A percentile compares a stretch with the other conserved stretches of the same genome.
Evolutionary conservation across 2,888 invertebrate species (phyloP).

Genomic region (Heliconius sara): DNA sequence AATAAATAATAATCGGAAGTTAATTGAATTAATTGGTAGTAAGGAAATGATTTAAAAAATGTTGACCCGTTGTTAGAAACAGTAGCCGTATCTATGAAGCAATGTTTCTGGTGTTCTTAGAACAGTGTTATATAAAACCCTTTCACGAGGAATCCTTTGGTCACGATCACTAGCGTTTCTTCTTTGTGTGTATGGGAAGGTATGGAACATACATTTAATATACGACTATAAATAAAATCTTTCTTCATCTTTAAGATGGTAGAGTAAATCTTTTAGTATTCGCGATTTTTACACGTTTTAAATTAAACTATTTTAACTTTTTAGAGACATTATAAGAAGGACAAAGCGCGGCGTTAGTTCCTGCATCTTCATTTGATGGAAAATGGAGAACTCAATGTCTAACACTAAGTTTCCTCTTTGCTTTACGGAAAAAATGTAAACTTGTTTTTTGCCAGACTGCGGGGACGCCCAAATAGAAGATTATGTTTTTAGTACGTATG

Average conservation of each 20-base stretch:
- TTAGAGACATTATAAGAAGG: too few relatives aligned
- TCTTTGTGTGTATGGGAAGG: background rate
- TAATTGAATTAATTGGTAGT: background rate
- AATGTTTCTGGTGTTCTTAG: constrained; percentile 11
- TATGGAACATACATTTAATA: background rate
- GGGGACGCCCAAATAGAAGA: too few relatives aligned
- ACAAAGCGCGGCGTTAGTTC: too few relatives aligned
- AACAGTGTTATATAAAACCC: constrained; percentile 43
- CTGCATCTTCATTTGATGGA: too few relatives aligned
- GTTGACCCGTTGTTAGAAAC: background rate
- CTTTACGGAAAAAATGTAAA: too few relatives aligned
- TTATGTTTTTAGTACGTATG: too few relatives aligned
- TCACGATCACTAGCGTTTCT: constrained; percentile 36
- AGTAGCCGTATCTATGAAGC: constrained; percentile 20
- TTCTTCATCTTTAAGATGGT: background rate
- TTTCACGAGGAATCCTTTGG: constrained; percentile 46
- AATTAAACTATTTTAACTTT: too few relatives aligned
- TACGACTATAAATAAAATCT: too few relatives aligned
- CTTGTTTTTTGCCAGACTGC: too few relatives aligned
- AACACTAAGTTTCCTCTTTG: too few relatives aligned
- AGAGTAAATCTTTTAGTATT: background rate
- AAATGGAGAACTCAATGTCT: too few relatives aligned
- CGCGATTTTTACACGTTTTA: too few relatives aligned
- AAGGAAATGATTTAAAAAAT: background rate
- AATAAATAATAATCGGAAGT: background rate